Base-by-base conservation (phyloP, 2,113 vertebrate species). In the Platysternon megacephalum region DNA sequence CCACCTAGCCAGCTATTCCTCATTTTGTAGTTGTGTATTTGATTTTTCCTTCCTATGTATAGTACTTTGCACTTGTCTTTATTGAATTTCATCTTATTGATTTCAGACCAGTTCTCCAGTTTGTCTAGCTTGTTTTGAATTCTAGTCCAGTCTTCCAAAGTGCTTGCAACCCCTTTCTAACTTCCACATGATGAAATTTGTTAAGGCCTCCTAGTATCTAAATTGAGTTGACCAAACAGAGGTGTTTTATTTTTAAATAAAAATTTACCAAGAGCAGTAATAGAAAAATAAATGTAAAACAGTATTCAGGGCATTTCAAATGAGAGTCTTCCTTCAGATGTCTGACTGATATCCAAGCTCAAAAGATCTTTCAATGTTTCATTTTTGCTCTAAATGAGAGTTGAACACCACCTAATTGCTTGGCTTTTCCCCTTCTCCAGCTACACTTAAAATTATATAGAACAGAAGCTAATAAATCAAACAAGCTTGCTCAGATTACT, bases 221-320 rank as follows among this genome's bases (percentile, higher is more conserved):
- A 95, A 94, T 88, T 91, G 94, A 90, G 95, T 91, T 84, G 80
- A 58, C 48, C 82, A 82, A 94, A 92, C 94, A 96, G 93, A 94
- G 44, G 96, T 89, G 90, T 97, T 97, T 95, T 76, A 32, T 91
- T 96, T 84, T 82, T 68, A 88, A 88, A 91, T 82, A 74, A 79
- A 91, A 91, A 93, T 97, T 97, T 88, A 94, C 13, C 29, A 58
- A 86, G 48, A 87, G 46, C 48, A 85, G 88, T 96, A 95, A 93
- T 94, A 93, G 84, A 55, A 96, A 97, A 91, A 97, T 96, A 94
- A 58, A 85, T 96, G 96, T 97, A 93, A 97, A 97, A 97, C 90
- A 97, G 94, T 97, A 92, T 84, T 95, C 72, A 85, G 89, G 87
- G 58, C 87, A 87, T 91, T 95, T 84, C 85, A 96, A 95, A 88